phyloP scores from a whole-genome alignment of 1,140 invertebrate genomes.

The Drosophila malerkotliana region DNA sequence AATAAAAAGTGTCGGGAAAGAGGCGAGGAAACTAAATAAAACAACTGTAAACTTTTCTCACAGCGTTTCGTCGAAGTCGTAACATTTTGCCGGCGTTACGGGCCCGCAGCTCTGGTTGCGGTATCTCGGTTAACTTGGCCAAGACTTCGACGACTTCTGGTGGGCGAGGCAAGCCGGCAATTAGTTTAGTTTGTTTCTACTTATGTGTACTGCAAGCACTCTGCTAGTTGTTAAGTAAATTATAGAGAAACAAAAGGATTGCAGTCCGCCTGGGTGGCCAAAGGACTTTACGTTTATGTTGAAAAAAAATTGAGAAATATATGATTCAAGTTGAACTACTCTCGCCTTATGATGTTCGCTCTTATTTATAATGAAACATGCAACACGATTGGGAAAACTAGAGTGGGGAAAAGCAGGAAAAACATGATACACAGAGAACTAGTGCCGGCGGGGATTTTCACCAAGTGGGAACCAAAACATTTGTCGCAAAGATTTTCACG shows the following conservation, averaged over 20 bases:
- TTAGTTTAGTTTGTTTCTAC: conserved; percentile 61
- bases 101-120: conserved; percentile 30
- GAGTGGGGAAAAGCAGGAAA: conserved; percentile 3
- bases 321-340: not conserved
- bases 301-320: not conserved
- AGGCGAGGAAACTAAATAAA: conserved; percentile 24
- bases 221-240: conserved; percentile 56
- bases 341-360: too few species aligned
- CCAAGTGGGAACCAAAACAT: conserved; percentile 81
- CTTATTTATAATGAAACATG: conserved; percentile 74
- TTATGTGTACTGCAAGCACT: conserved; percentile 27
- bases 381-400: conserved; percentile 29
- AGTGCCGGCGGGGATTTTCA: conserved; percentile 59
- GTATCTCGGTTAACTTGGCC: conserved; percentile 44
- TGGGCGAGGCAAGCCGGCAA: conserved; percentile 74
- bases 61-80: conserved; percentile 51
- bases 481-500: conserved; percentile 81
- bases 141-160: conserved; percentile 37
- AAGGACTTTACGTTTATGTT: not conserved
- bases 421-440: conserved; percentile 10
- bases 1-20: conserved; percentile 56
- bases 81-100: conserved; percentile 37
- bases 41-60: conserved; percentile 70
- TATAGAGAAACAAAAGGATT: not conserved
- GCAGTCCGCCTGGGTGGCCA: not conserved